A percentile compares a stretch with the other conserved stretches of the same genome.
Conservation (phyloP, 2,888 invertebrate genomes). For the Pyrrhia umbra region DNA sequence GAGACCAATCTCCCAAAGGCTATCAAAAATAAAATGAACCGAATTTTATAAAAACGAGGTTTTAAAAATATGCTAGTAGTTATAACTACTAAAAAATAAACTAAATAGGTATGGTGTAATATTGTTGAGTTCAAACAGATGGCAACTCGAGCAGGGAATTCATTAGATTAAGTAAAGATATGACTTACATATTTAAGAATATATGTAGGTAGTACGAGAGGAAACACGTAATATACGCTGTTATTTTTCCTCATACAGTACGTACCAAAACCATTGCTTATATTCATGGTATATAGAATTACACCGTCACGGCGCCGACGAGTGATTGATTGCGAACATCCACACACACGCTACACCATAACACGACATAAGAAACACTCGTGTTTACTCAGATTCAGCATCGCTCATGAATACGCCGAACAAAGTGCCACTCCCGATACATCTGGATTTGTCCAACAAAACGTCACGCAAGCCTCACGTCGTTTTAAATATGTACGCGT, state of each 20-base stretch:
- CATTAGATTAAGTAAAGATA: background rate
- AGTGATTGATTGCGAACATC: slow-evolving; percentile 51
- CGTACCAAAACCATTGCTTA: slow-evolving; percentile 35
- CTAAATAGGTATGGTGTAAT: too few species aligned
- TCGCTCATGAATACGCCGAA: slow-evolving; percentile 22
- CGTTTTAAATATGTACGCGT: slow-evolving; percentile 49
- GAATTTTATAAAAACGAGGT: background rate
- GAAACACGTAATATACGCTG: slow-evolving; percentile 6
- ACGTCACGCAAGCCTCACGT: slow-evolving; percentile 10
- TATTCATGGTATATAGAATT: slow-evolving; percentile 48
- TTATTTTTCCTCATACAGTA: slow-evolving; percentile 32
- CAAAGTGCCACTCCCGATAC: slow-evolving; percentile 26
- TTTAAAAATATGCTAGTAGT: background rate
- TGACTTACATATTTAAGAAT: background rate
- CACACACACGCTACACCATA: slow-evolving; percentile 19
- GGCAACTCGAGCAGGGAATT: too few species aligned
- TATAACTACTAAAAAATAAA: background rate
- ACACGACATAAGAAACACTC: slow-evolving; percentile 25
- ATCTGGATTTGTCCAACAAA: slow-evolving; percentile 31
- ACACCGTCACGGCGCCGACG: slow-evolving; percentile 31
- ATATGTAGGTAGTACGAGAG: background rate
- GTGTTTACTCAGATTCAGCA: slow-evolving; percentile 11
- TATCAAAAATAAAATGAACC: background rate
- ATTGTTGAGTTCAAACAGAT: too few species aligned
- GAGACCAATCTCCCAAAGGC: background rate